Evolutionary conservation across 2,113 vertebrate genomes (phyloP).

Genomic region (Chloebia gouldiae): DNA sequence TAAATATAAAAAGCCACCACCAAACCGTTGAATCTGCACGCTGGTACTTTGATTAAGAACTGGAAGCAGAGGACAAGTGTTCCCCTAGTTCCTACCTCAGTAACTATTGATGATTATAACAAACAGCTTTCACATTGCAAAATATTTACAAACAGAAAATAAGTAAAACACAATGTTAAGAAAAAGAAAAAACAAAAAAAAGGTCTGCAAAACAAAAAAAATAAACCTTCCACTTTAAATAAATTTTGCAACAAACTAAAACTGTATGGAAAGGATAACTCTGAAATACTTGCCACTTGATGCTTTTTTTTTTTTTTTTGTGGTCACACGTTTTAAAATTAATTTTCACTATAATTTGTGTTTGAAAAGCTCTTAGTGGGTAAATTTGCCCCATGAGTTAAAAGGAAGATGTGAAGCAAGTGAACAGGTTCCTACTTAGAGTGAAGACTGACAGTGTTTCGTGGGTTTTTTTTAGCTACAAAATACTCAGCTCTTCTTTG

Average conservation of each 20-base stretch:
- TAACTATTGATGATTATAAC: not conserved
- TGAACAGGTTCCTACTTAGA: not conserved
- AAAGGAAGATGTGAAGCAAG: not conserved
- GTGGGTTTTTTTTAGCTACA: rapidly evolving
- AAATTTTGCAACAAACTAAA: not conserved
- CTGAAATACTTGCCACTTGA: not conserved
- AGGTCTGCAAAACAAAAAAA: not conserved
- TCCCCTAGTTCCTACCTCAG: not conserved
- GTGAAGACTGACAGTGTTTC: not conserved
- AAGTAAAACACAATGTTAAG: not conserved
- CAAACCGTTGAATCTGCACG: not conserved
- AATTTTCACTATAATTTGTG: not conserved
- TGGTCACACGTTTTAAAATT: not conserved
- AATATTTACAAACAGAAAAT: not conserved
- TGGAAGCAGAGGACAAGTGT: not conserved
- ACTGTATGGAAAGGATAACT: not conserved
- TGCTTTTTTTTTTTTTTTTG: not conserved
- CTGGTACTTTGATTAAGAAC: not conserved
- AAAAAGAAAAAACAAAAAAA: rapidly evolving
- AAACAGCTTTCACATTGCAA: not conserved
- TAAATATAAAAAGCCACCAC: not conserved
- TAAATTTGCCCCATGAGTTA: not conserved
- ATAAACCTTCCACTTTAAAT: rapidly evolving
- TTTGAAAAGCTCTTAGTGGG: not conserved
- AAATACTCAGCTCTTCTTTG: not conserved